Evolutionary conservation across 2,113 vertebrate species (phyloP).

Genomic region (Urocolius indicus): DNA sequence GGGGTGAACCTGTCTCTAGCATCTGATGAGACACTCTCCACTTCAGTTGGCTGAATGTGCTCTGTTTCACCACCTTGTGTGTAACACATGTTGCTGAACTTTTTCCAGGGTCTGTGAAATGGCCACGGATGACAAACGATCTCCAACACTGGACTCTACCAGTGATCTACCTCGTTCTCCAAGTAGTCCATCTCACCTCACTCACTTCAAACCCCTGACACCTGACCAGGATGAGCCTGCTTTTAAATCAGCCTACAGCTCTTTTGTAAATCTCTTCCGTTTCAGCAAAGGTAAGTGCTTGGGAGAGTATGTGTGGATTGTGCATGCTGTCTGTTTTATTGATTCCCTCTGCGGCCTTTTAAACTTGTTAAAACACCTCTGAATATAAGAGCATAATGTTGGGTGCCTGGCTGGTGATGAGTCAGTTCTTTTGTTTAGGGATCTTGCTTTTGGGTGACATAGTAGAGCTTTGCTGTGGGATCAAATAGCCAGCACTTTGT

Average conservation of each 20-base stretch:
- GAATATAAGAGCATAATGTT: not conserved
- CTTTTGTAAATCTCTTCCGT: slow-evolving; percentile 96
- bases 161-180: slow-evolving; percentile 83
- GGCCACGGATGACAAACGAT: slow-evolving; percentile 91
- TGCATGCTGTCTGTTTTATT: not conserved
- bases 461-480: not conserved
- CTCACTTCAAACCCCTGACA: slow-evolving; percentile 96
- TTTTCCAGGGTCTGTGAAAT: slow-evolving; percentile 83
- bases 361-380: not conserved
- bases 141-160: slow-evolving; percentile 84
- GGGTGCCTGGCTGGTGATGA: not conserved
- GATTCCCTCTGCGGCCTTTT: not conserved
- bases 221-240: slow-evolving; percentile 96
- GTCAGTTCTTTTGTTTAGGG: not conserved
- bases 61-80: not conserved
- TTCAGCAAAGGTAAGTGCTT: slow-evolving; percentile 90
- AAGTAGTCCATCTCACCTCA: slow-evolving; percentile 92
- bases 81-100: not conserved
- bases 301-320: not conserved
- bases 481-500: not conserved
- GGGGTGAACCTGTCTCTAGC: not conserved
- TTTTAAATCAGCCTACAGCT: slow-evolving; percentile 97
- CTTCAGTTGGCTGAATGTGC: not conserved
- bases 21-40: not conserved
- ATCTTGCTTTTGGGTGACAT: not conserved